phyloP scores from a whole-genome alignment of 2,888 invertebrate genomes.

The Euplagia quadripunctaria region DNA sequence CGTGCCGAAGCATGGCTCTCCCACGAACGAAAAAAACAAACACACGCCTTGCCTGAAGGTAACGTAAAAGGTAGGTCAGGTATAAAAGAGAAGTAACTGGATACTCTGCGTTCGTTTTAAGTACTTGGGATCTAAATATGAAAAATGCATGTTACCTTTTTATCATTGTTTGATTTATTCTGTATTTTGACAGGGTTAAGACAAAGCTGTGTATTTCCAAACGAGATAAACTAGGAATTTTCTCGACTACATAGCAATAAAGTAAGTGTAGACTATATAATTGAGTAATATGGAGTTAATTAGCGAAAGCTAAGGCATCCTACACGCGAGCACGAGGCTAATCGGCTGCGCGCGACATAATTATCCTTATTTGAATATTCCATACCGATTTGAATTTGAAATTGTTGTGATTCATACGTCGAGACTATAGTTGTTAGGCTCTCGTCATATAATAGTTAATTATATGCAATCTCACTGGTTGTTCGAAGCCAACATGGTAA shows the following conservation, averaged over 20 bases:
- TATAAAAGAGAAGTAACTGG: too few relatives aligned
- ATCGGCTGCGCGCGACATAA: conserved; percentile 65
- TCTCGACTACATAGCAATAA: conserved; percentile 7
- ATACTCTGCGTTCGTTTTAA: too few relatives aligned
- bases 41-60: too few relatives aligned
- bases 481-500: neutral
- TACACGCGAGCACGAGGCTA: conserved; percentile 65
- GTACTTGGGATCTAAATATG: too few relatives aligned
- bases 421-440: neutral
- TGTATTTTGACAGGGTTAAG: neutral
- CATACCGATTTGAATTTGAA: conserved; percentile 73
- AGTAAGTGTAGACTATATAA: conserved; percentile 50
- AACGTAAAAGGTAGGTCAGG: too few relatives aligned
- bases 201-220: neutral
- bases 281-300: conserved; percentile 63
- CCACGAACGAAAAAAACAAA: too few relatives aligned
- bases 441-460: conserved; percentile 1
- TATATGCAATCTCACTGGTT: neutral
- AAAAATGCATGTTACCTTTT: too few relatives aligned
- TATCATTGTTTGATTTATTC: neutral
- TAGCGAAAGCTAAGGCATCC: conserved; percentile 64
- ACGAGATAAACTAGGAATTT: neutral
- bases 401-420: conserved; percentile 71
- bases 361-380: conserved; percentile 78
- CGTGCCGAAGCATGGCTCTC: too few relatives aligned